Evolutionary conservation across 2,888 invertebrate genomes (phyloP).

Genomic region (Protophormia terraenovae): DNA sequence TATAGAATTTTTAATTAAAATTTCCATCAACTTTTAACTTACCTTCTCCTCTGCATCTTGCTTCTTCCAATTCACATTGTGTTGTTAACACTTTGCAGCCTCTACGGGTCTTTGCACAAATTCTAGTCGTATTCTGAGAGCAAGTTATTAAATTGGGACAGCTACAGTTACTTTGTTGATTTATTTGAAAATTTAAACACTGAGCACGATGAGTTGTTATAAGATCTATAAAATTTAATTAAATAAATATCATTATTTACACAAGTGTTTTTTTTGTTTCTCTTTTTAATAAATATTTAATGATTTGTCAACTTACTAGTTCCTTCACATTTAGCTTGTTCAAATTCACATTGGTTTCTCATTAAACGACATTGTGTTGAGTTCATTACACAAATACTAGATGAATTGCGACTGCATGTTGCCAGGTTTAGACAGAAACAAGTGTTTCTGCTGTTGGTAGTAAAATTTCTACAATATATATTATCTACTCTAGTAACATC

Average conservation of each 20-base stretch:
- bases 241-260: slow-evolving; percentile 1
- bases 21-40: not conserved
- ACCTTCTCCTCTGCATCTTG: slow-evolving; percentile 43
- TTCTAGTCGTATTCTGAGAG: not conserved
- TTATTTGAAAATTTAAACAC: slow-evolving; percentile 42
- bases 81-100: slow-evolving; percentile 41
- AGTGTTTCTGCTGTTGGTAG: not conserved
- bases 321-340: slow-evolving; percentile 31
- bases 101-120: slow-evolving; percentile 9
- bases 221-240: slow-evolving; percentile 2
- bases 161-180: slow-evolving; percentile 28
- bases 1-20: not conserved
- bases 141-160: slow-evolving; percentile 45
- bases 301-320: slow-evolving; percentile 15
- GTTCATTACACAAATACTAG: slow-evolving; percentile 15
- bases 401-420: slow-evolving; percentile 23
- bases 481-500: not conserved
- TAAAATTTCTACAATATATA: slow-evolving; percentile 32
- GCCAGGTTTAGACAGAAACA: slow-evolving; percentile 23
- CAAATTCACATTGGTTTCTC: slow-evolving; percentile 45
- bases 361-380: slow-evolving; percentile 19
- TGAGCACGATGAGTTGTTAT: not conserved
- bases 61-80: slow-evolving; percentile 30
- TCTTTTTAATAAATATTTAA: not conserved
- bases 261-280: slow-evolving; percentile 41